Percentiles rank a stretch among this genome's conserved stretches.
Conservation (phyloP, 2,888 invertebrate species). For the Drosophila macrothrix region DNA sequence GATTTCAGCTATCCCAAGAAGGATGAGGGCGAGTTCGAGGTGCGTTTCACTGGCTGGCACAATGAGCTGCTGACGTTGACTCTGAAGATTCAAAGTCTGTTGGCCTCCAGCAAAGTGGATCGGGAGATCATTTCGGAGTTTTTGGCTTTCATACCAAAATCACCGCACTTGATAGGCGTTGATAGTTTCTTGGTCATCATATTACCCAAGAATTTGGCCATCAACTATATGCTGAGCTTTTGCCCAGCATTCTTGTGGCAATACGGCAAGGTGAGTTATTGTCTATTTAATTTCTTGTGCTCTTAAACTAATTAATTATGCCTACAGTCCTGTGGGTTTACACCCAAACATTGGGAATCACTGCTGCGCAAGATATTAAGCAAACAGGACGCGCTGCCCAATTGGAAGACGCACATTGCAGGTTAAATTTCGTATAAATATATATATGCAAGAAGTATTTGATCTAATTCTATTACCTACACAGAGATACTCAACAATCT, state of each 20-base stretch:
- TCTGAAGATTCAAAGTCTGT: slow-evolving; percentile 84
- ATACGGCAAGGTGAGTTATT: slow-evolving; percentile 87
- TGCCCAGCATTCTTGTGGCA: slow-evolving; percentile 88
- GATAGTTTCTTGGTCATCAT: slow-evolving; percentile 86
- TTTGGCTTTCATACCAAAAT: slow-evolving; percentile 87
- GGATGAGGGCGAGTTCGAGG: slow-evolving; percentile 81
- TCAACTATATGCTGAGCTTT: slow-evolving; percentile 86
- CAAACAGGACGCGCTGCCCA: slow-evolving; percentile 81
- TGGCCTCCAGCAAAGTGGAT: slow-evolving; percentile 87
- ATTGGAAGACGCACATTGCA: slow-evolving; percentile 82
- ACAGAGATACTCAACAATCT: slow-evolving; percentile 83
- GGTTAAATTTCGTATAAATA: slow-evolving; percentile 51
- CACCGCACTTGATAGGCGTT: slow-evolving; percentile 86
- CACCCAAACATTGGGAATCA: slow-evolving; percentile 84
- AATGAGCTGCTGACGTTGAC: slow-evolving; percentile 81
- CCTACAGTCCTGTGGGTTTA: slow-evolving; percentile 82
- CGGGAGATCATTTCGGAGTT: slow-evolving; percentile 86
- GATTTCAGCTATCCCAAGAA: slow-evolving; percentile 82
- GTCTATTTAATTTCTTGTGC: not conserved
- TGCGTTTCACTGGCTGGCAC: slow-evolving; percentile 82
- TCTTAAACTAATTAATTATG: not conserved
- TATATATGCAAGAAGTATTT: not conserved
- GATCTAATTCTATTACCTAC: not conserved
- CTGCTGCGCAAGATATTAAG: slow-evolving; percentile 82
- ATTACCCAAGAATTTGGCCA: slow-evolving; percentile 86